Conservation (phyloP, 2,113 vertebrate species). For the Azemiops feae region DNA sequence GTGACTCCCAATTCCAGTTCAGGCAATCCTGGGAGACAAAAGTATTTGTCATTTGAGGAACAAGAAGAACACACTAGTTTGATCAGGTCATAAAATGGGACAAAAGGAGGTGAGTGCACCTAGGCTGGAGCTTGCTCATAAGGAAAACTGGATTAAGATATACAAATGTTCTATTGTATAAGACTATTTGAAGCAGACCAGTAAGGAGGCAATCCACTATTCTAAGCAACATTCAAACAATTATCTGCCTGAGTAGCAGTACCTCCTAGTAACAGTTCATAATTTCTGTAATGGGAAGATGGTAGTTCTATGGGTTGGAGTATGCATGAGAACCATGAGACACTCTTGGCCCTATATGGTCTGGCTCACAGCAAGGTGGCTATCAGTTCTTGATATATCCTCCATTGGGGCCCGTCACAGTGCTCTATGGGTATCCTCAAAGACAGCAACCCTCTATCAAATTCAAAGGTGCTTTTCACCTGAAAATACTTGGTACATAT, state of each 20-base stretch:
- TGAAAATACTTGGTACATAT: too few species aligned
- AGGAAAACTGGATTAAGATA: neutral
- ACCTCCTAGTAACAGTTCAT: neutral
- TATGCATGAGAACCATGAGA: neutral
- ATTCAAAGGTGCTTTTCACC: neutral
- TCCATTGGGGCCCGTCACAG: neutral
- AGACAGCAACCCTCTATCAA: neutral
- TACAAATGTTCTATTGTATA: neutral
- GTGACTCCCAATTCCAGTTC: constrained; percentile 71
- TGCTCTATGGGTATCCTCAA: neutral
- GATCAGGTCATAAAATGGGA: neutral
- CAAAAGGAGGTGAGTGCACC: neutral
- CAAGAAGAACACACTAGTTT: neutral
- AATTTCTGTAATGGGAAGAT: neutral
- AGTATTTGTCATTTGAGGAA: neutral
- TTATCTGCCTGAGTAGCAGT: neutral
- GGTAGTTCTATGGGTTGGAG: neutral
- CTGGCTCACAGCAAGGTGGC: too few species aligned
- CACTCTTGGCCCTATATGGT: neutral
- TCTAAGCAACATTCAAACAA: neutral
- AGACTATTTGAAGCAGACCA: neutral
- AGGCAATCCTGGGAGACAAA: constrained; percentile 63
- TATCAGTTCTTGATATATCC: neutral
- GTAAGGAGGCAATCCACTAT: neutral
- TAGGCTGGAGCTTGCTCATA: neutral